Evolutionary conservation across 2,888 invertebrate species (phyloP), one percentile per base, ranked within the genome.

Genomic region (Drosophila yooni): DNA sequence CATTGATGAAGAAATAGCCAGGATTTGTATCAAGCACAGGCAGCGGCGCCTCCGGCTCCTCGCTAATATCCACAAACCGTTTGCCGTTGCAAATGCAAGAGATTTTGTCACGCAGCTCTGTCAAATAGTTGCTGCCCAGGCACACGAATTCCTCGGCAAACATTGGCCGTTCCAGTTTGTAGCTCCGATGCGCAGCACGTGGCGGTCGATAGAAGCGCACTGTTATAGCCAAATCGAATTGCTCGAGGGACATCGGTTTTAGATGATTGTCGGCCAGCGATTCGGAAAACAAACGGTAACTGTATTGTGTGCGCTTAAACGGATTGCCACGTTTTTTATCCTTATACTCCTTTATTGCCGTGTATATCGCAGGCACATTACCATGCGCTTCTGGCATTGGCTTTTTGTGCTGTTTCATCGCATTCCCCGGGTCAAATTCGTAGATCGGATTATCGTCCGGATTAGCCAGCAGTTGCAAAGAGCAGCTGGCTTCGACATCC

Each of bases 1-100:
- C 95, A 76, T 96, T 95, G 63, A 98, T 96, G 89, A 96, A 97
- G 81, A 98, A 95, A 91, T 96, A 96, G 2, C 95, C 95, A 0
- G 97, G 91, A 81, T 93, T 88, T 13, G 82, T 76, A 0, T 82
- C 57, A 18, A 91, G 76, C 3, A 54, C 50, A 0, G 88, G 85
- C 8, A 85, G 43, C 4, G 81, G 62, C 1, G 89, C 88, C 4
- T 80, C 74, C 0, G 95, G 95, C 52, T 94, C 88, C 5, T 94
- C 86, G 72, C 96, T 95, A 1, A 95, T 93, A 88, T 96, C 96
- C 40, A 94, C 93, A 27, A 95, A 94, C 76, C 95, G 93, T 65
- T 94, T 94, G 27, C 94, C 91, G 92, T 98, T 97, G 77, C 96
- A 95, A 57, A 95, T 92, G 91, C 98, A 98, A 25, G 94, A 93